Percentiles rank a stretch among this genome's conserved stretches.
Evolutionary conservation across 2,113 vertebrate genomes (phyloP).

Genomic region (Coracopsis vasa): DNA sequence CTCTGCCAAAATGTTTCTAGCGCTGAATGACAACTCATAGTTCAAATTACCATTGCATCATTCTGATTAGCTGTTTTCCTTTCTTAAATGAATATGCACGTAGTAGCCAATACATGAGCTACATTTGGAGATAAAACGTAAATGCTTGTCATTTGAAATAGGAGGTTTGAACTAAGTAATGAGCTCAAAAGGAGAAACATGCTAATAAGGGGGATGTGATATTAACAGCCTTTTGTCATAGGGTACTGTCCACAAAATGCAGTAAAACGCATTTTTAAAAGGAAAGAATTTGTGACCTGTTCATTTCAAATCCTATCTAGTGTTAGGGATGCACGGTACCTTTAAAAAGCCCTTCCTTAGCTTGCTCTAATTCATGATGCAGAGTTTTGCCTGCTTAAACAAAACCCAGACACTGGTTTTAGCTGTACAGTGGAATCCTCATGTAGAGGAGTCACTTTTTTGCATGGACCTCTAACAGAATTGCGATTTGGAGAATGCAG

Average conservation of each 20-base stretch:
- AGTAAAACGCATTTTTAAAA: background rate
- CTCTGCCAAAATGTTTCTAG: conserved; percentile 22
- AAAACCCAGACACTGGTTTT: background rate
- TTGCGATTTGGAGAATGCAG: background rate
- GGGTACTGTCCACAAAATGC: background rate
- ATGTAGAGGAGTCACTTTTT: background rate
- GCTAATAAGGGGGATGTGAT: background rate
- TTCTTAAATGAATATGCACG: background rate
- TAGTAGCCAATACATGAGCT: background rate
- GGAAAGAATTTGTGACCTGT: background rate
- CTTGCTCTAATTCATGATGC: conserved; percentile 47
- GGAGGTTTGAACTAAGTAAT: background rate
- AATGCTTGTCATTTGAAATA: background rate
- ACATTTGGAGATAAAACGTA: background rate
- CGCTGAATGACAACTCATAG: background rate
- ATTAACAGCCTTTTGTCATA: background rate
- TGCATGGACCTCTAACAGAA: background rate
- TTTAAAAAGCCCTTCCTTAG: background rate
- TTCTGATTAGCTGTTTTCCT: conserved; percentile 6
- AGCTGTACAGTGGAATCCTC: conserved; percentile 7
- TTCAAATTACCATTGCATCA: background rate
- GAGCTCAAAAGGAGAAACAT: background rate
- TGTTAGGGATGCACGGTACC: background rate
- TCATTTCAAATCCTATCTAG: background rate
- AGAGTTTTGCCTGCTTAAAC: conserved; percentile 36